These are phyloP conservation scores for Troides helena DNA, from an alignment of 2,888 invertebrate genomes.

Conservation along the genomic window DNA sequence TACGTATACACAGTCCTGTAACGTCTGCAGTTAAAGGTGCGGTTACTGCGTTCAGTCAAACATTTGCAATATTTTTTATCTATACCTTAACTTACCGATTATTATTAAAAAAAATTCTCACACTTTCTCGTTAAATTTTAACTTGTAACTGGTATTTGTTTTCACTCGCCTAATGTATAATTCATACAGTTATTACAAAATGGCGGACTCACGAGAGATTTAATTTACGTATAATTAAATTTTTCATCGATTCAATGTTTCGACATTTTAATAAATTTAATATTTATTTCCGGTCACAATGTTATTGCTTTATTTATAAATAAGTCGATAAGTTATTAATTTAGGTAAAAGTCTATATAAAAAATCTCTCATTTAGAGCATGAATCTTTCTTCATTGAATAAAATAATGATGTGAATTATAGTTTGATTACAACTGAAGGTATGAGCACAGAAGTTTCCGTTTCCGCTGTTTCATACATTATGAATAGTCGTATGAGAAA, in stretches of 20 bases:
- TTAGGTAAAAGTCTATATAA: background rate
- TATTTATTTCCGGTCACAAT: background rate
- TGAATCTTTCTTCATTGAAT: too few species aligned
- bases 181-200: constrained; percentile 2
- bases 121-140: background rate
- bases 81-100: constrained; percentile 6
- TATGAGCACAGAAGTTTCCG: background rate
- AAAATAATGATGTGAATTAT: background rate
- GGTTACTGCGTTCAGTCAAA: background rate
- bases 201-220: background rate
- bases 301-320: background rate
- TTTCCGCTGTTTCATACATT: background rate
- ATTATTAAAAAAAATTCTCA: background rate
- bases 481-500: background rate
- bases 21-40: constrained; percentile 2
- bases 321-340: background rate
- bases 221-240: background rate
- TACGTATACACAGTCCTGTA: constrained; percentile 6
- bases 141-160: background rate
- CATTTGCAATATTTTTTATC: constrained; percentile 14
- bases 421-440: background rate
- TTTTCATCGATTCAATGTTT: background rate
- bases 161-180: background rate
- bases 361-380: background rate
- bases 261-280: background rate